Evolutionary conservation across 2,888 invertebrate genomes (phyloP).

Genomic region (Aspidapion aeneum): DNA sequence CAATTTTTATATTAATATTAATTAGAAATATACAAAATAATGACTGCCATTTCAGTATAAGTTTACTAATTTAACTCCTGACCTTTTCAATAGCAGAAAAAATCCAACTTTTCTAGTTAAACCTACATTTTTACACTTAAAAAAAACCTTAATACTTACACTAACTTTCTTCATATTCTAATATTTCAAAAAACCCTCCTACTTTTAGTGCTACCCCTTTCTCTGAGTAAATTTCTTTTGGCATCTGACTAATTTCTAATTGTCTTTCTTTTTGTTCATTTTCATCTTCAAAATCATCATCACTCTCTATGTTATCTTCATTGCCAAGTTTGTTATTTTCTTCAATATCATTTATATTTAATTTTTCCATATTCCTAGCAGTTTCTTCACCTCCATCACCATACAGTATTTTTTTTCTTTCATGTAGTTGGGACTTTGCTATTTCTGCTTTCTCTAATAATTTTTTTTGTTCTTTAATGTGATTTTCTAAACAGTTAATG

Average conservation of each 20-base stretch:
- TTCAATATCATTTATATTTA: not conserved
- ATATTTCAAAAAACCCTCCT: constrained; percentile 39
- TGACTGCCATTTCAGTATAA: no score
- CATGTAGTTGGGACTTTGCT: constrained; percentile 32
- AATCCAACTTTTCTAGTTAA: no score
- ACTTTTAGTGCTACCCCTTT: constrained; percentile 38
- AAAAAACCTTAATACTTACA: no score
- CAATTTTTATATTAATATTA: no score
- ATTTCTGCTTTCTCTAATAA: constrained; percentile 29
- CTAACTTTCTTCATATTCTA: constrained; percentile 35
- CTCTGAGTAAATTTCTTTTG: constrained; percentile 36
- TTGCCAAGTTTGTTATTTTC: not conserved
- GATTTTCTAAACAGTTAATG: constrained; percentile 28
- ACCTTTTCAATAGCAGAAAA: no score
- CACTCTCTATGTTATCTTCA: constrained; percentile 9
- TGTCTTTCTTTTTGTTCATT: constrained; percentile 16
- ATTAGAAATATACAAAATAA: no score
- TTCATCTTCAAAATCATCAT: constrained; percentile 12
- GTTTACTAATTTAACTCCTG: no score
- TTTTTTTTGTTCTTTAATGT: constrained; percentile 26
- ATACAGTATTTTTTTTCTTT: constrained; percentile 32
- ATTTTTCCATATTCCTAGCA: not conserved
- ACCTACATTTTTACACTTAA: no score
- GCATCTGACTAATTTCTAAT: constrained; percentile 23
- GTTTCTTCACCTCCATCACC: constrained; percentile 22